A percentile compares a stretch with the other conserved stretches of the same genome.
These are phyloP conservation scores for Parochlus steinenii DNA, from an alignment of 2,888 invertebrate species.

Conservation along the genomic window DNA sequence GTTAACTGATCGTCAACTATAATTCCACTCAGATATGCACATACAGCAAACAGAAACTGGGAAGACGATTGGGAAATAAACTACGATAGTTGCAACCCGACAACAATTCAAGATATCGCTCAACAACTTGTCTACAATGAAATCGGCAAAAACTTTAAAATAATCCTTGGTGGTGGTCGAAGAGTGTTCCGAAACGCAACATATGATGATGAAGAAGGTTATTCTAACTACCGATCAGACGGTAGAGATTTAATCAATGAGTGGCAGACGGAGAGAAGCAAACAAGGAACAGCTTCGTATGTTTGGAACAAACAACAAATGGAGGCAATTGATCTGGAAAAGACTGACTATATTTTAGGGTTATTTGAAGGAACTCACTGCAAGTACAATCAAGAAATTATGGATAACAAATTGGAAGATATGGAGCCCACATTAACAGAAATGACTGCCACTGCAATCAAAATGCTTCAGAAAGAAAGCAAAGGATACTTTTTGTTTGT, in stretches of 20 bases:
- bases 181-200: slow-evolving; percentile 41
- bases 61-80: slow-evolving; percentile 44
- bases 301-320: slow-evolving; percentile 35
- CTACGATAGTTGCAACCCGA: slow-evolving; percentile 27
- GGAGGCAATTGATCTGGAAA: slow-evolving; percentile 26
- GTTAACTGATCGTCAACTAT: too few relatives aligned
- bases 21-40: slow-evolving; percentile 33
- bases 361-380: slow-evolving; percentile 48
- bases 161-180: slow-evolving; percentile 63
- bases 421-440: slow-evolving; percentile 56
- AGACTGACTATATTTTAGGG: slow-evolving; percentile 44
- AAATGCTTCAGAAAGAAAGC: slow-evolving; percentile 41
- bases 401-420: slow-evolving; percentile 21
- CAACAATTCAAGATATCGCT: slow-evolving; percentile 51
- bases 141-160: slow-evolving; percentile 52
- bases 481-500: slow-evolving; percentile 67
- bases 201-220: slow-evolving; percentile 34
- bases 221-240: slow-evolving; percentile 37
- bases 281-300: slow-evolving; percentile 25
- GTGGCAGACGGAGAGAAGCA: slow-evolving; percentile 40
- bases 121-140: slow-evolving; percentile 45
- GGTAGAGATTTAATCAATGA: slow-evolving; percentile 44
- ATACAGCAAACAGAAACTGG: slow-evolving; percentile 52
- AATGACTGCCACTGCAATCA: slow-evolving; percentile 63
- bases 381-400: slow-evolving; percentile 48